Evolutionary conservation across 2,888 invertebrate species (phyloP), one percentile per base, ranked within the genome.

Genomic region (Macaria liturata): DNA sequence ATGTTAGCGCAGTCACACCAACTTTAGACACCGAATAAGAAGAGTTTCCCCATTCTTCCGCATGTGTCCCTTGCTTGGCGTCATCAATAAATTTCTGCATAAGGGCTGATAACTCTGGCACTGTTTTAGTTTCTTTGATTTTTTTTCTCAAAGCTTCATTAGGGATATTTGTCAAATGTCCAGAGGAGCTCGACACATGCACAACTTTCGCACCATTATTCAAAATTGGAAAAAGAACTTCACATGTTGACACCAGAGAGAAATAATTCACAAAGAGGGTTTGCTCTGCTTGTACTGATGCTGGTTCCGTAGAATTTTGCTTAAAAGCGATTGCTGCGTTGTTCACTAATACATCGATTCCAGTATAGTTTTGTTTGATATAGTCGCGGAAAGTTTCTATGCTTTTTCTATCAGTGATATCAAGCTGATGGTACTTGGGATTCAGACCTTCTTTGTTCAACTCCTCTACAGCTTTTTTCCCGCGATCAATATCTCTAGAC

Each of bases 311-410:
- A 0, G 95, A 92, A 54, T 75, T 76, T 3, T 37, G 43, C 91
- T 94, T 94, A 70, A 93, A 96, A 0, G 95, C 95, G 58, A 95
- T 95, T 0, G 94, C 96, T 3, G 96, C 96, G 80, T 96, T 96
- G 73, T 96, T 96, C 0, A 96, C 92, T 44, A 96, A 86, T 47
- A 96, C 75, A 83, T 96, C 95, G 4, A 96, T 84, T 0, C 95
- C 95, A 1, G 93, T 94, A 71, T 96, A 92, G 37, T 92, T 93
- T 9, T 86, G 80, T 68, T 93, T 88, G 3, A 96, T 75, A 68
- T 93, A 93, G 66, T 94, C 92, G 4, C 89, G 87, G 64, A 96
- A 94, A 4, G 64, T 79, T 52, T 92, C 83, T 6, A 96, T 84
- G 69, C 95, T 95, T 3, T 83, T 78, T 43, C 84, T 80, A 62